These are phyloP conservation scores for Eupeodes corollae DNA, from an alignment of 1,140 invertebrate genomes.

Conservation along the genomic window DNA sequence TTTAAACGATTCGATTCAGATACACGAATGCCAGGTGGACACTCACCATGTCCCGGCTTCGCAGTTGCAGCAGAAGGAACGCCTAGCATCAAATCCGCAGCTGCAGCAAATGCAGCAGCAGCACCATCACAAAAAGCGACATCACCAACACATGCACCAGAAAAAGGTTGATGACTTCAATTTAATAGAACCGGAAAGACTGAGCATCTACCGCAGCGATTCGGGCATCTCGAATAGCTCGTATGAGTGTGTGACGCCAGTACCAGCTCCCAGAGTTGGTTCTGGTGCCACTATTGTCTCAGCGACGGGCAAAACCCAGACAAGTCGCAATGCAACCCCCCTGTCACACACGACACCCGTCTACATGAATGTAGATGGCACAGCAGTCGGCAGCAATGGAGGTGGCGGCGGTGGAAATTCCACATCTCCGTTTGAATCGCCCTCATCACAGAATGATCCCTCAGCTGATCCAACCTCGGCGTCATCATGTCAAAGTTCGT, in stretches of 20 bases:
- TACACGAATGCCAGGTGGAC: slow-evolving; percentile 27
- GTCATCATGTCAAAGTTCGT: slow-evolving; percentile 14
- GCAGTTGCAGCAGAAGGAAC: slow-evolving; percentile 6
- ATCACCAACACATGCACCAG: slow-evolving; percentile 32
- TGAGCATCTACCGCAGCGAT: slow-evolving; percentile 35
- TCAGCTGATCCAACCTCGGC: slow-evolving; percentile 19
- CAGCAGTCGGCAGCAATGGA: slow-evolving; percentile 8
- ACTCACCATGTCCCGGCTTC: slow-evolving; percentile 7
- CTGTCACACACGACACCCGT: slow-evolving; percentile 5
- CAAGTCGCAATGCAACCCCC: not conserved
- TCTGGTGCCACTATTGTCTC: not conserved
- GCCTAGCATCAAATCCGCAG: slow-evolving; percentile 13
- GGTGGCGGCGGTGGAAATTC: not conserved
- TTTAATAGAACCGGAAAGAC: slow-evolving; percentile 27
- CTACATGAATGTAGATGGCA: slow-evolving; percentile 22
- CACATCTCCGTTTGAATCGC: slow-evolving; percentile 8
- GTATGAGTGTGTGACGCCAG: slow-evolving; percentile 25
- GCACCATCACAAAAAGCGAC: slow-evolving; percentile 23
- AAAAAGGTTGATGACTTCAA: slow-evolving; percentile 29
- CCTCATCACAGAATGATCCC: slow-evolving; percentile 10
- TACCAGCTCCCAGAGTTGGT: slow-evolving; percentile 5
- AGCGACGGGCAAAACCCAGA: not conserved
- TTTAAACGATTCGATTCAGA: slow-evolving; percentile 40
- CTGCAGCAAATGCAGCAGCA: slow-evolving; percentile 1
- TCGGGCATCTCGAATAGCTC: slow-evolving; percentile 37